Conservation (phyloP, 1,140 invertebrate species). For the Aphidius gifuensis region DNA sequence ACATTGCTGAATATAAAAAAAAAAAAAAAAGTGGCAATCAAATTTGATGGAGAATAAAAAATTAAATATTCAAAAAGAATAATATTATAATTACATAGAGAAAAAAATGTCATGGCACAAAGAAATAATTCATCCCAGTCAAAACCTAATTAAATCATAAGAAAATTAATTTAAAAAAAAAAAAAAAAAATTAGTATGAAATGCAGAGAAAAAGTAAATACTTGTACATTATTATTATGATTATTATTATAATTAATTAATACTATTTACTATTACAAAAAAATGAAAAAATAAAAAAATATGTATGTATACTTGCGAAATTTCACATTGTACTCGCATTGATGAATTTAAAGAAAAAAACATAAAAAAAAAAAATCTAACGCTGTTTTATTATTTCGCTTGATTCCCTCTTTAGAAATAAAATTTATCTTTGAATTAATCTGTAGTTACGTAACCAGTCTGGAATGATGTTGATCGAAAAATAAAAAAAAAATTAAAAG, state of each 20-base stretch:
- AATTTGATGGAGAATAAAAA: not conserved
- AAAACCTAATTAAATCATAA: slow-evolving; percentile 18
- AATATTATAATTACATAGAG: not conserved
- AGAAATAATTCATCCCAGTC: slow-evolving; percentile 21
- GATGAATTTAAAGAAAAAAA: too few species aligned
- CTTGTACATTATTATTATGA: slow-evolving; percentile 28
- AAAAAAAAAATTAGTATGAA: slow-evolving; percentile 22
- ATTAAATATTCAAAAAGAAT: slow-evolving; percentile 21
- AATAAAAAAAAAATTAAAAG: too few species aligned
- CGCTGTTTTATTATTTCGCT: too few species aligned
- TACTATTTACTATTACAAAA: slow-evolving; percentile 9
- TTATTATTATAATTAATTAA: slow-evolving; percentile 10
- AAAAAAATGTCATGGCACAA: slow-evolving; percentile 21
- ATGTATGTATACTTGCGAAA: too few species aligned
- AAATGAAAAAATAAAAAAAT: not conserved
- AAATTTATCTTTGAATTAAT: too few species aligned
- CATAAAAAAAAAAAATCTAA: too few species aligned
- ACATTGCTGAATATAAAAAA: not conserved
- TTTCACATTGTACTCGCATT: too few species aligned
- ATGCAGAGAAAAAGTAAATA: slow-evolving; percentile 25
- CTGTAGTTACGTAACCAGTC: too few species aligned
- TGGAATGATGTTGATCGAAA: too few species aligned
- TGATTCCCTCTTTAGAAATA: too few species aligned
- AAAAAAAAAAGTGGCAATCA: too few species aligned
- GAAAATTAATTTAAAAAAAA: slow-evolving; percentile 7